Percentiles rank a stretch among this genome's conserved stretches.
Conservation (phyloP, 2,113 vertebrate species). For the Tapirus terrestris region DNA sequence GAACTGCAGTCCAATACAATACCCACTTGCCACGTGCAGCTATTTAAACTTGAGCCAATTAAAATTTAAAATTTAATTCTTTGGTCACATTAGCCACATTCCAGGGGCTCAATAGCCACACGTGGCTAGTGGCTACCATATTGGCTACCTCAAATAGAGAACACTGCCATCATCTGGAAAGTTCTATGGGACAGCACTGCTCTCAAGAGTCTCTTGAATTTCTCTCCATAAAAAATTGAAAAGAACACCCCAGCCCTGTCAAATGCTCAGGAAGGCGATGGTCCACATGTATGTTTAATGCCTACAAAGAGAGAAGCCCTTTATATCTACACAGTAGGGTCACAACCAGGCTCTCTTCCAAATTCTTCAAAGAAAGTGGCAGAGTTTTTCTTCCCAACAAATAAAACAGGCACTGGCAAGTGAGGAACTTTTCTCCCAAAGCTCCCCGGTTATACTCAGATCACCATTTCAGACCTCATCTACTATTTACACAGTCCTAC, state of each 20-base stretch:
- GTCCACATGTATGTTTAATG: not conserved
- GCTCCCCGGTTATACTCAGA: not conserved
- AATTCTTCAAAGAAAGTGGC: not conserved
- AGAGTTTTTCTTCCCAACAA: not conserved
- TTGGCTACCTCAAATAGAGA: not conserved
- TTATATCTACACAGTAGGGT: not conserved
- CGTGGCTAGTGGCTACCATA: not conserved
- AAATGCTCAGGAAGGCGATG: not conserved
- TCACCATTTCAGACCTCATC: not conserved
- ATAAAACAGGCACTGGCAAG: not conserved
- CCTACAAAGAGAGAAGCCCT: not conserved
- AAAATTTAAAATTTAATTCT: not conserved
- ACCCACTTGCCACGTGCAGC: rapidly evolving
- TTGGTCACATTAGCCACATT: not conserved
- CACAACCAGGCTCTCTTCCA: not conserved
- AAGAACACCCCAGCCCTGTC: not conserved
- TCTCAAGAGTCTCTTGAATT: not conserved
- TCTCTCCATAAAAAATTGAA: not conserved
- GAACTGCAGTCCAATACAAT: not conserved
- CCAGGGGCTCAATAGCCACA: not conserved
- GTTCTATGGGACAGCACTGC: not conserved
- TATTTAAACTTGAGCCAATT: not conserved
- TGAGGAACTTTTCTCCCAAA: not conserved
- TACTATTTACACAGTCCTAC: constrained; percentile 45
- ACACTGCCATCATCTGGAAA: not conserved